Evolutionary conservation across 1,140 invertebrate genomes (phyloP).

Genomic region (Drosophila grimshawi): DNA sequence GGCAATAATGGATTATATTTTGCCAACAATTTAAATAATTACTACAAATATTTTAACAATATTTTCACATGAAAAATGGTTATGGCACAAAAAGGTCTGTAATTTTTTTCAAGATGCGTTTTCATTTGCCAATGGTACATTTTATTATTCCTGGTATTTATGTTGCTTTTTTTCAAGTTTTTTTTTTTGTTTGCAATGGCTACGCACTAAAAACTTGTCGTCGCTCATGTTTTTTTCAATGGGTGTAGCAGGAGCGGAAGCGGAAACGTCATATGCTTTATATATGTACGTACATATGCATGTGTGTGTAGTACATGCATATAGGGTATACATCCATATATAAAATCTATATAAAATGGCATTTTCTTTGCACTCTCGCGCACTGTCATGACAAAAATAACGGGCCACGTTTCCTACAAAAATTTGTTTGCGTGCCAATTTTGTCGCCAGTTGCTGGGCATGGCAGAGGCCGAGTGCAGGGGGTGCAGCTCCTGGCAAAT

Average conservation of each 20-base stretch:
- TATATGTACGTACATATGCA: constrained; percentile 38
- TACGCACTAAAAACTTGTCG: constrained; percentile 55
- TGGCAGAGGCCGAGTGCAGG: neutral
- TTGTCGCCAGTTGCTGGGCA: constrained; percentile 43
- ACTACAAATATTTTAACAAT: neutral
- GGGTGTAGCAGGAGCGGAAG: constrained; percentile 69
- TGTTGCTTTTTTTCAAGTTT: constrained; percentile 2
- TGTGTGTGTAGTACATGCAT: constrained; percentile 28
- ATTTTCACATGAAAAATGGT: neutral
- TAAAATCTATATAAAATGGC: constrained; percentile 42
- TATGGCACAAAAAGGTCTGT: neutral
- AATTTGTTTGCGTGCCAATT: constrained; percentile 82
- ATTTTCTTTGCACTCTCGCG: constrained; percentile 55
- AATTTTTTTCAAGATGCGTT: constrained; percentile 6
- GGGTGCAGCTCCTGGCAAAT: neutral
- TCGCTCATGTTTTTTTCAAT: constrained; percentile 47
- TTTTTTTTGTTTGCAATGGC: constrained; percentile 39
- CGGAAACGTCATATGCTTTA: constrained; percentile 73
- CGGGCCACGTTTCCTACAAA: constrained; percentile 76
- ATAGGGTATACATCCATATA: constrained; percentile 27
- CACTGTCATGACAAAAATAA: constrained; percentile 72
- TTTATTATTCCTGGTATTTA: neutral
- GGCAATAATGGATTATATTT: neutral
- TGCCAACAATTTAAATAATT: constrained; percentile 1
- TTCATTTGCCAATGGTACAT: neutral